Evolutionary conservation across 2,113 vertebrate species (phyloP), one percentile per base, ranked within the genome.

Genomic region (Perca fluviatilis): DNA sequence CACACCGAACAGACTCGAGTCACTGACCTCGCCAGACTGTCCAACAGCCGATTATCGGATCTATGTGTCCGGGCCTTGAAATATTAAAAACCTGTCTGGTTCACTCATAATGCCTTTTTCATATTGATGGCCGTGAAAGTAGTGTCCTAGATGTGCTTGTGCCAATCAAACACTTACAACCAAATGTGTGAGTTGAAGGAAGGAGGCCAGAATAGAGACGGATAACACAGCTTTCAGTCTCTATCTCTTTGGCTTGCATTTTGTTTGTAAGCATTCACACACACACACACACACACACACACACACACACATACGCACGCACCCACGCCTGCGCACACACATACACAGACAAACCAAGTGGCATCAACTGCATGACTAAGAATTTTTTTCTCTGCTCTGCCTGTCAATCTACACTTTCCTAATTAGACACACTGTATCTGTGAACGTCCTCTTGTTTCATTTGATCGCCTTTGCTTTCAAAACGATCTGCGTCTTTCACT

Each of bases 401-500:
- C 65, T 90, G 89, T 87, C 91, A 92, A 54, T 92, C 83, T 86
- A 3, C 14, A 0, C 74, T 54, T 69, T 65, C 19, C 64, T 74
- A 83, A 89, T 91, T 80, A 85, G 81, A 66, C 75, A n/a, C 46
- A 61, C 27, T 51, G 49, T 71, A 60, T 82, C 65, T 80, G 86
- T 71, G 84, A 77, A n/a, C 58, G 64, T 83, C 25, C 6, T 53
- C 74, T 83, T 85, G 46, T 79, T 83, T 88, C 16, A 79, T 80
- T 79, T 70, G 33, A 19, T 43, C 6, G 12, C 33, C 8, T 65
- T 61, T 50, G 65, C 79, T 62, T 74, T 79, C 46, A 49, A 76
- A 88, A 76, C 1, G 27, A 74, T 84, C 73, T 63, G 64, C 61
- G 53, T 64, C 72, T 74, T 58, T 77, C 57, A 49, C 54, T 76